Percentiles rank a stretch among this genome's conserved stretches.
These are phyloP conservation scores for Hydra vulgaris DNA, from an alignment of 30 jellyfish, hydroid and myxozoan genomes.

Conservation along the genomic window DNA sequence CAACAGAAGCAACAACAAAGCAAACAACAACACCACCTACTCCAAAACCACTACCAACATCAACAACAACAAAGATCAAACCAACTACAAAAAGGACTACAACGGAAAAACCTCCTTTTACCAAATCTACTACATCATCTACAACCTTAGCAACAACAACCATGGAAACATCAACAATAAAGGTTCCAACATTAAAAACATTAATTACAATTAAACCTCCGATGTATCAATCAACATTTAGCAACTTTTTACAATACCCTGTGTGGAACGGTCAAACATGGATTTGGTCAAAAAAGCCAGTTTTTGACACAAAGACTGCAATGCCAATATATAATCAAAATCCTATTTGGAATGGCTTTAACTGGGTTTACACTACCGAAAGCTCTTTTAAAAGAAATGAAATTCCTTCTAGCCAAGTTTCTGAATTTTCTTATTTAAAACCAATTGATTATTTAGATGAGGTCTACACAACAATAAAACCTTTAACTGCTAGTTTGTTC, in stretches of 20 bases:
- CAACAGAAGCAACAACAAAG: not conserved
- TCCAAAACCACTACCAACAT: too few relatives aligned
- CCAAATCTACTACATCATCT: slow-evolving; percentile 7
- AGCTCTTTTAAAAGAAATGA: slow-evolving; percentile 8
- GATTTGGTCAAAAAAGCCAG: slow-evolving; percentile 13
- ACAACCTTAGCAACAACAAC: slow-evolving; percentile 10
- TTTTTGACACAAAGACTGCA: not conserved
- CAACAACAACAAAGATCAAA: slow-evolving; percentile 3
- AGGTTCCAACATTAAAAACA: slow-evolving; percentile 4
- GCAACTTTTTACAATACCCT: not conserved
- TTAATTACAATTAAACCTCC: not conserved
- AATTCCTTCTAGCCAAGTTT: slow-evolving; percentile 5
- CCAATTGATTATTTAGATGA: slow-evolving; percentile 6
- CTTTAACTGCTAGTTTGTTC: not conserved
- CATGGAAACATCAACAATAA: not conserved
- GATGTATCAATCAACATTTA: not conserved
- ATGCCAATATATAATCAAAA: not conserved
- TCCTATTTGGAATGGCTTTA: slow-evolving; percentile 3
- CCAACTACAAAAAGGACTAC: slow-evolving; percentile 21
- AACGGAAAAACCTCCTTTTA: slow-evolving; percentile 6
- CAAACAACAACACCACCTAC: not conserved
- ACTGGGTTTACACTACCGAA: slow-evolving; percentile 3
- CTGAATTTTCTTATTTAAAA: not conserved
- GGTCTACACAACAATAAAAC: slow-evolving; percentile 21
- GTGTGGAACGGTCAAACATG: slow-evolving; percentile 23